A percentile compares a stretch with the other conserved stretches of the same genome.
Conservation (phyloP, 1,140 invertebrate species). For the Homalodisca vitripennis region DNA sequence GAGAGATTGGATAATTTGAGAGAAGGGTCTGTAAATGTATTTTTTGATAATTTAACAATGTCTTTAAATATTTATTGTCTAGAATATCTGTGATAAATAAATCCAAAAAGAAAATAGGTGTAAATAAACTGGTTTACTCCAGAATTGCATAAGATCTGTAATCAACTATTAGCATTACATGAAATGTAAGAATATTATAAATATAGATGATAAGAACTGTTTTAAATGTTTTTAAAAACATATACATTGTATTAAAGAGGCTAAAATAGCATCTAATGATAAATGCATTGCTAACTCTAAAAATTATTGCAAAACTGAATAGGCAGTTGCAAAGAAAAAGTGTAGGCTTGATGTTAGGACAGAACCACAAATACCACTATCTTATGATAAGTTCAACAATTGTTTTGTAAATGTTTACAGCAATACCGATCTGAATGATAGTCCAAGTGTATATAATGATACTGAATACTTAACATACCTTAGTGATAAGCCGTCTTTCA, state of each 20-base stretch:
- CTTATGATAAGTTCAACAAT: neutral
- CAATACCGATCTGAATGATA: too few relatives aligned
- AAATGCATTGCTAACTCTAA: neutral
- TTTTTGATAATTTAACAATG: neutral
- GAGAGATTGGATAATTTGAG: neutral
- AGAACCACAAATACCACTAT: neutral
- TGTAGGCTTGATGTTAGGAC: neutral
- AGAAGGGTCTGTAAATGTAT: neutral
- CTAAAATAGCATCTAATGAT: neutral
- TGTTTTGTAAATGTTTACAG: constrained; percentile 10
- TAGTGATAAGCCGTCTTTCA: too few relatives aligned
- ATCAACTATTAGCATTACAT: neutral
- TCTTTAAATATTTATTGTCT: neutral
- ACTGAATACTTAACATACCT: too few relatives aligned
- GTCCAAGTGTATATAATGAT: too few relatives aligned
- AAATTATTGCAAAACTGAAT: neutral
- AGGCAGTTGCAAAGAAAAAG: neutral
- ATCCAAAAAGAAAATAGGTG: neutral
- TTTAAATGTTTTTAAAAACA: neutral
- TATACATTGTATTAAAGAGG: neutral
- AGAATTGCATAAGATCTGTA: neutral
- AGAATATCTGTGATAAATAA: neutral
- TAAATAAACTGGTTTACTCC: neutral
- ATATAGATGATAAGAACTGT: neutral
- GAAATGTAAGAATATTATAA: neutral